These are phyloP conservation scores for Leptonema lineaticorne DNA, from an alignment of 1,140 invertebrate species.

Conservation along the genomic window DNA sequence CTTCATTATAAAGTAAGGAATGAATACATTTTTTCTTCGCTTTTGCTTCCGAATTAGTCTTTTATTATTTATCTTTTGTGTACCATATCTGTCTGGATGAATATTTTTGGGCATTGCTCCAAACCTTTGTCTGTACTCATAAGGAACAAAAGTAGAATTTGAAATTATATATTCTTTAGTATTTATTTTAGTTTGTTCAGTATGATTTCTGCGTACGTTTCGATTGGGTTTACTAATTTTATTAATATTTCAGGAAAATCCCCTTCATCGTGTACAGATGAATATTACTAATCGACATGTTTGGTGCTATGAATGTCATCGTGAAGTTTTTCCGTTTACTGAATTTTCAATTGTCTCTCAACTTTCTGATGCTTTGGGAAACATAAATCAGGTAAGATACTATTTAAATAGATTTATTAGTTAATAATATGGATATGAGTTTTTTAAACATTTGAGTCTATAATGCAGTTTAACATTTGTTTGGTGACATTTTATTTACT, in stretches of 20 bases:
- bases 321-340: conserved; percentile 63
- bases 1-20: conserved; percentile 68
- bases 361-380: not conserved
- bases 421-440: no score
- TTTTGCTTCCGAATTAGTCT: conserved; percentile 8
- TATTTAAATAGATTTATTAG: no score
- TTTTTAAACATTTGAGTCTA: no score
- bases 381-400: conserved; percentile 18
- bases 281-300: conserved; percentile 78
- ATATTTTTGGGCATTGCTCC: not conserved
- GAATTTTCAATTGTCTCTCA: conserved; percentile 43
- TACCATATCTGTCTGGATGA: not conserved
- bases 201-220: no score
- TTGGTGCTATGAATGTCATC: conserved; percentile 84
- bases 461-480: no score
- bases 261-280: conserved; percentile 78
- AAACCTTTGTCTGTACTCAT: not conserved
- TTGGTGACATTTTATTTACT: no score
- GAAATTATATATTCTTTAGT: no score
- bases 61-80: no score
- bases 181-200: no score
- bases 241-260: conserved; percentile 57
- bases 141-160: no score
- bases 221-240: not conserved
- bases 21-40: conserved; percentile 17